Evolutionary conservation across 2,888 invertebrate species (phyloP).

Genomic region (Anodontia alba): DNA sequence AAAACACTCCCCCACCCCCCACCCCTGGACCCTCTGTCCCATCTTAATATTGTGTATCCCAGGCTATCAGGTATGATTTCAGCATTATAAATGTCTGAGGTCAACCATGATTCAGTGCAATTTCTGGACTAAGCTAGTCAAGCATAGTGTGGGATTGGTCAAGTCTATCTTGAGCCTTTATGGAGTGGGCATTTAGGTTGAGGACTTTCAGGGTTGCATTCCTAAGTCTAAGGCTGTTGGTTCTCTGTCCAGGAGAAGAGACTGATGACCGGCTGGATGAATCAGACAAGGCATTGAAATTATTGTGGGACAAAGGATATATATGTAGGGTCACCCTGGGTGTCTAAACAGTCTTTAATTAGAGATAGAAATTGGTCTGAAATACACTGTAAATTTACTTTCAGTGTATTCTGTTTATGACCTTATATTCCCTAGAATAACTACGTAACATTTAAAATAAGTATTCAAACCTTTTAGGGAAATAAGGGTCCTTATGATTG

Average conservation of each 20-base stretch:
- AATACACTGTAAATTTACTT: too few relatives aligned
- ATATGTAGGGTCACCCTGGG: too few relatives aligned
- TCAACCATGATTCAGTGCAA: conserved; percentile 1
- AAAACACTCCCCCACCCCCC: too few relatives aligned
- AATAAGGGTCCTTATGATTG: too few relatives aligned
- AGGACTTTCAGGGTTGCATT: conserved; percentile 11
- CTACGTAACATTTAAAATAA: too few relatives aligned
- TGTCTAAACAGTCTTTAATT: too few relatives aligned
- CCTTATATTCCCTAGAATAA: too few relatives aligned
- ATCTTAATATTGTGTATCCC: conserved; percentile 1
- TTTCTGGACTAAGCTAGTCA: background rate
- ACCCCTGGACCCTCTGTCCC: background rate
- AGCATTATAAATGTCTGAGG: conserved; percentile 4
- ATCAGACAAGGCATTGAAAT: conserved; percentile 9
- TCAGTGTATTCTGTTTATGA: too few relatives aligned
- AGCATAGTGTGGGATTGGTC: conserved; percentile 3
- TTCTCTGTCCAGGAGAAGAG: conserved; percentile 10
- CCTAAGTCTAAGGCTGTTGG: background rate
- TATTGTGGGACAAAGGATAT: background rate
- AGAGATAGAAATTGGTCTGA: too few relatives aligned
- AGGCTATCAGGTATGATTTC: background rate
- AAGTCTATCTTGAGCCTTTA: background rate
- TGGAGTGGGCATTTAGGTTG: conserved; percentile 4
- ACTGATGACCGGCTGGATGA: conserved; percentile 1
- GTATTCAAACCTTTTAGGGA: too few relatives aligned